Conservation (phyloP, 2,113 vertebrate genomes). For the Aspiorhynchus laticeps region DNA sequence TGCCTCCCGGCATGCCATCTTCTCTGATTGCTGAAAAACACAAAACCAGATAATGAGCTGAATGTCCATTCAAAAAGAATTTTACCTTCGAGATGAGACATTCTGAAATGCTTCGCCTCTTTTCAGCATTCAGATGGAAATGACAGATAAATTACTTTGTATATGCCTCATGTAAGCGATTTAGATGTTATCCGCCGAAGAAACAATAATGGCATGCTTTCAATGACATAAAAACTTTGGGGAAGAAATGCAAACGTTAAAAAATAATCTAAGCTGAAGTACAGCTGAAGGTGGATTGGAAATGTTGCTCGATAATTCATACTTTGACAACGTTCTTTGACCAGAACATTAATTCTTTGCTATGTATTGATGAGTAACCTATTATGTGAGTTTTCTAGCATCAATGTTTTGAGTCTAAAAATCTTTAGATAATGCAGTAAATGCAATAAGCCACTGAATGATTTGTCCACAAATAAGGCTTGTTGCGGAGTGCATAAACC, state of each 20-base stretch:
- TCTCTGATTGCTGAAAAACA: constrained; percentile 90
- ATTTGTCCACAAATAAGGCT: not conserved
- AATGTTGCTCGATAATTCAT: not conserved
- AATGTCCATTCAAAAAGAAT: not conserved
- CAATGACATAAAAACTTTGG: not conserved
- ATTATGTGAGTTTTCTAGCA: not conserved
- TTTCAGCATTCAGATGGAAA: constrained; percentile 5
- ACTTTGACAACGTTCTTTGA: not conserved
- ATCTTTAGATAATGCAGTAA: not conserved
- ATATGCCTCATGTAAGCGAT: not conserved
- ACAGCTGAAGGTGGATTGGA: not conserved
- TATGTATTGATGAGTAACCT: not conserved
- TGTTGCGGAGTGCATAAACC: not conserved
- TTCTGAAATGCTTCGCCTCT: not conserved
- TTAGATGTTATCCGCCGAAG: not conserved
- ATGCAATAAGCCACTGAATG: not conserved
- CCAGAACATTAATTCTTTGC: not conserved
- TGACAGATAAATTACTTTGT: not conserved
- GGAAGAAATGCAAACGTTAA: not conserved
- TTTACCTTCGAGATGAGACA: constrained; percentile 14
- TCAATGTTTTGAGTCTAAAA: not conserved
- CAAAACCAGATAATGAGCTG: not conserved
- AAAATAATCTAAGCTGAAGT: not conserved
- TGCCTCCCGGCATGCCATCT: constrained; percentile 98
- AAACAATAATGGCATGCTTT: not conserved